Evolutionary conservation across 30 jellyfish, hydroid and myxozoan species (phyloP).

Genomic region (Turritopsis dohrnii): DNA sequence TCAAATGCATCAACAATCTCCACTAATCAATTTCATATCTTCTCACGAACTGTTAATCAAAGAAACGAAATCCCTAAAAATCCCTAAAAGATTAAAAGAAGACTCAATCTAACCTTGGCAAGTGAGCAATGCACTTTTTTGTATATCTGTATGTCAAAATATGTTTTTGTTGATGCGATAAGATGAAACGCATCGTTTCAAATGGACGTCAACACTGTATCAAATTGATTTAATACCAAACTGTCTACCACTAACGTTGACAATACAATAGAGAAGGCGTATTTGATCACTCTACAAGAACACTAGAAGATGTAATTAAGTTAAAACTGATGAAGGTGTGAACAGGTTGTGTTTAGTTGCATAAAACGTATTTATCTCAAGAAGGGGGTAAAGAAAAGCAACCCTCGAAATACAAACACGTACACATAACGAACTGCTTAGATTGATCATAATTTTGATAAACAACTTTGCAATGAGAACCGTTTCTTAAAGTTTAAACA

Average conservation of each 20-base stretch:
- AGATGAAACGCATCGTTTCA: background rate
- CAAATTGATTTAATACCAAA: background rate
- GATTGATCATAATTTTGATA: too few relatives aligned
- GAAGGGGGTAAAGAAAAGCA: background rate
- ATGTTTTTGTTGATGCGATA: background rate
- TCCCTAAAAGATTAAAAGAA: too few relatives aligned
- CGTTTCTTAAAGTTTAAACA: too few relatives aligned
- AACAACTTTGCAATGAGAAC: too few relatives aligned
- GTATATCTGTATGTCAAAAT: background rate
- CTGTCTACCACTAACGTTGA: background rate
- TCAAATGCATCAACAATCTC: too few relatives aligned
- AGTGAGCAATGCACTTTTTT: background rate
- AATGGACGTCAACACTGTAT: background rate
- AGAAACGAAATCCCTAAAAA: too few relatives aligned
- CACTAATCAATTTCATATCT: too few relatives aligned
- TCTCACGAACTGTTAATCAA: too few relatives aligned
- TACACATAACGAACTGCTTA: too few relatives aligned
- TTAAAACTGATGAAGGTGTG: background rate
- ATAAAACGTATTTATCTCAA: background rate
- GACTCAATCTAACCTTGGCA: too few relatives aligned
- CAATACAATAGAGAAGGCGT: background rate
- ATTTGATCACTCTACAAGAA: background rate
- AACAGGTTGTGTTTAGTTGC: background rate
- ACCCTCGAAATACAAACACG: background rate
- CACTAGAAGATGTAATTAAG: background rate